phyloP scores from a whole-genome alignment of 2,797 vertebrate genomes.

The Fundulus diaphanus region DNA sequence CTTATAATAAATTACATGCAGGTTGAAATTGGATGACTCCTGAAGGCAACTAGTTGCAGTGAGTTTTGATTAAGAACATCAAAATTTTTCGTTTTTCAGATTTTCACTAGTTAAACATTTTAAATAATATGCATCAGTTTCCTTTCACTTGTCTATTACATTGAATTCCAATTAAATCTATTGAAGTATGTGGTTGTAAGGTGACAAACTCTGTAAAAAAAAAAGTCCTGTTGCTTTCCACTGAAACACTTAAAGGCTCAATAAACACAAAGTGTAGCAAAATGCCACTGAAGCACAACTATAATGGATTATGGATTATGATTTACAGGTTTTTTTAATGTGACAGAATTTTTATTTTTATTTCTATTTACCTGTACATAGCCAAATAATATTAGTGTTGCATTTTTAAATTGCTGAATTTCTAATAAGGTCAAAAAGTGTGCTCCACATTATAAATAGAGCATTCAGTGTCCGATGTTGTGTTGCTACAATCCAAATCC shows the following conservation, averaged over 20 bases:
- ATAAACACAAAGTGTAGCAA: not conserved
- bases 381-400: not conserved
- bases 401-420: not conserved
- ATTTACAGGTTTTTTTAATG: too few species aligned
- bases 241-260: not conserved
- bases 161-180: too few species aligned
- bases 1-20: not conserved
- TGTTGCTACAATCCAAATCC: constrained; percentile 7
- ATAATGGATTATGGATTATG: not conserved
- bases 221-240: not conserved
- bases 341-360: too few species aligned
- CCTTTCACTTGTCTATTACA: too few species aligned
- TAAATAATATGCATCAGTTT: too few species aligned
- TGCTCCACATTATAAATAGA: not conserved
- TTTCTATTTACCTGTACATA: too few species aligned
- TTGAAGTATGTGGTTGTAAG: too few species aligned
- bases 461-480: not conserved
- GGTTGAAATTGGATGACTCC: not conserved
- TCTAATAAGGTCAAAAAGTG: not conserved
- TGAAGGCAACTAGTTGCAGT: not conserved
- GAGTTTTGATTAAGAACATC: too few species aligned
- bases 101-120: too few species aligned
- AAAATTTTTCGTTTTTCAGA: too few species aligned
- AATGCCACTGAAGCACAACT: not conserved
- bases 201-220: not conserved